Conservation (phyloP, 2,888 invertebrate genomes). For the Cetonia aurata region DNA sequence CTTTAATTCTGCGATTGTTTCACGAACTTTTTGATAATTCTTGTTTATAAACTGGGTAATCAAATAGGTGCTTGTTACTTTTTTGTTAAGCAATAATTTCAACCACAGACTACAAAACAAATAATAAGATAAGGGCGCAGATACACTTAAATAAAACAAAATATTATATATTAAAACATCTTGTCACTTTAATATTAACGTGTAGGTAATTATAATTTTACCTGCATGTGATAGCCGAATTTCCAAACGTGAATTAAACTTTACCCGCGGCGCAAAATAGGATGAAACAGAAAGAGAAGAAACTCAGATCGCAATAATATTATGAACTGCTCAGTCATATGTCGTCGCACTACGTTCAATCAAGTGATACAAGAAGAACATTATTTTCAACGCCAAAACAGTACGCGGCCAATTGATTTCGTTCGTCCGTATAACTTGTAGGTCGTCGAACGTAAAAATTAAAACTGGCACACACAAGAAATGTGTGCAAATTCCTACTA, state of each 20-base stretch:
- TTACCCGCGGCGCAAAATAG: constrained; percentile 3
- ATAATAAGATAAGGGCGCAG: no score
- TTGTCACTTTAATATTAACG: no score
- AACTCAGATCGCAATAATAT: constrained; percentile 1
- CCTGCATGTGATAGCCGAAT: constrained; percentile 13
- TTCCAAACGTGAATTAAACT: constrained; percentile 8
- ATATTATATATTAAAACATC: no score
- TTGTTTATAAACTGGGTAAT: no score
- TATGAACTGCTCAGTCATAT: not conserved
- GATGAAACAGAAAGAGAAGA: no score
- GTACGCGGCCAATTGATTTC: constrained; percentile 19
- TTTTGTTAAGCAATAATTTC: no score
- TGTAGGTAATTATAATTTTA: not conserved
- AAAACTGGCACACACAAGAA: constrained; percentile 43
- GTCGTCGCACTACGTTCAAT: no score
- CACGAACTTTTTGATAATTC: no score
- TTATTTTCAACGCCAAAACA: not conserved
- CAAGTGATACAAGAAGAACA: not conserved
- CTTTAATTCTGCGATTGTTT: no score
- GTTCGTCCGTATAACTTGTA: constrained; percentile 1
- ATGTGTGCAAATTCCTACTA: constrained; percentile 47
- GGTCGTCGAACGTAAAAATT: constrained; percentile 37
- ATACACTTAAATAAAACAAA: no score
- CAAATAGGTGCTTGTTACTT: no score
- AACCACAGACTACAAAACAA: no score